These are phyloP conservation scores for Ostrea edulis DNA, from an alignment of 1,140 invertebrate species.

Conservation along the genomic window DNA sequence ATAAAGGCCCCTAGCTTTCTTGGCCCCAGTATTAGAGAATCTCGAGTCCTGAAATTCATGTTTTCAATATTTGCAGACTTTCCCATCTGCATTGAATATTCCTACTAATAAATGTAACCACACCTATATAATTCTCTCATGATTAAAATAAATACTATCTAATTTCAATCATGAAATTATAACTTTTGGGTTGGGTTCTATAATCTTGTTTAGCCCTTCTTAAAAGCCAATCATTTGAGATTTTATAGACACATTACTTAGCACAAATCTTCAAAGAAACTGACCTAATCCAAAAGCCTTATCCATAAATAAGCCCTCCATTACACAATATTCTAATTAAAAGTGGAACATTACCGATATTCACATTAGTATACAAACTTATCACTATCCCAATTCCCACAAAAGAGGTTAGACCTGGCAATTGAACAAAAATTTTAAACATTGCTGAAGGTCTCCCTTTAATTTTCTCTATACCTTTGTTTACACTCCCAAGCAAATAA, in stretches of 20 bases:
- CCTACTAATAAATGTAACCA: background rate
- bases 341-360: background rate
- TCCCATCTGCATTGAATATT: background rate
- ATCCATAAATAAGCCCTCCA: background rate
- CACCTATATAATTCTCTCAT: background rate
- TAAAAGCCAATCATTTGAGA: constrained; percentile 23
- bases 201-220: constrained; percentile 33
- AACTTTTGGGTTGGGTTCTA: background rate
- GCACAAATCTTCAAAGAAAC: background rate
- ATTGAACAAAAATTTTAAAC: constrained; percentile 7
- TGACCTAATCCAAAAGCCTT: constrained; percentile 19
- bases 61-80: background rate
- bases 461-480: constrained; percentile 1
- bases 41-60: background rate
- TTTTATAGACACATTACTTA: background rate
- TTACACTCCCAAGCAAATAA: constrained; percentile 5
- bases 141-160: constrained; percentile 13
- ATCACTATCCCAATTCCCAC: background rate
- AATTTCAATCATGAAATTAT: constrained; percentile 2
- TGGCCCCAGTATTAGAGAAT: background rate
- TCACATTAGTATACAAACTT: background rate
- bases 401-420: background rate
- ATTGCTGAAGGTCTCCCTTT: background rate
- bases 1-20: no score
- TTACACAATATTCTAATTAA: constrained; percentile 27